These are phyloP conservation scores for Platycheirus rosarum DNA, from an alignment of 2,888 invertebrate genomes.

Conservation along the genomic window DNA sequence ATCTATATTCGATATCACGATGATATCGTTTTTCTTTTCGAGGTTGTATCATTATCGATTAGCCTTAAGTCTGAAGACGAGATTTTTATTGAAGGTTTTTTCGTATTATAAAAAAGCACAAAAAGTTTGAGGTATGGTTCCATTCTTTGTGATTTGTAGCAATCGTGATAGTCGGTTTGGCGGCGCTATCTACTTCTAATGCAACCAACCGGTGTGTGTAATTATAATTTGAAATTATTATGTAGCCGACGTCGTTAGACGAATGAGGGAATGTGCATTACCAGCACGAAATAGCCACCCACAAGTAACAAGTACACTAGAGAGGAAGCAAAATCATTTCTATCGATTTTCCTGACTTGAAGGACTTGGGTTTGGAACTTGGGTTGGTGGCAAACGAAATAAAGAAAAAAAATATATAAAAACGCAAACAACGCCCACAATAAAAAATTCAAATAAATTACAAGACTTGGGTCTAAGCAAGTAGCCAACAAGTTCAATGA, in stretches of 20 bases:
- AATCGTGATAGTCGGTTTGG: constrained; percentile 32
- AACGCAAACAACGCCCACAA: constrained; percentile 59
- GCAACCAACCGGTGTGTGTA: constrained; percentile 37
- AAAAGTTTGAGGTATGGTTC: constrained; percentile 30
- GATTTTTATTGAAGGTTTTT: constrained; percentile 37
- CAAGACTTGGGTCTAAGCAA: constrained; percentile 18
- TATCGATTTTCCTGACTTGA: constrained; percentile 58
- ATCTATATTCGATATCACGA: neutral
- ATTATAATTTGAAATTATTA: constrained; percentile 50
- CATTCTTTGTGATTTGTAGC: constrained; percentile 40
- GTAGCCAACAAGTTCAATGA: constrained; percentile 49
- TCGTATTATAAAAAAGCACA: constrained; percentile 15
- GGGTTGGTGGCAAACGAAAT: constrained; percentile 26
- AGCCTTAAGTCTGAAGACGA: constrained; percentile 26
- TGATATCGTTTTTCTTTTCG: neutral
- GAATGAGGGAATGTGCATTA: constrained; percentile 21
- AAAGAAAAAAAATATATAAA: constrained; percentile 29
- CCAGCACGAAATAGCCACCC: constrained; percentile 16
- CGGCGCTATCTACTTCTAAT: constrained; percentile 34
- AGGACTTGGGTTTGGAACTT: neutral
- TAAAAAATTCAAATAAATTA: constrained; percentile 30
- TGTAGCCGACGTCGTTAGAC: constrained; percentile 9
- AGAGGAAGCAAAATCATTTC: constrained; percentile 39
- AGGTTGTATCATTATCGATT: constrained; percentile 8
- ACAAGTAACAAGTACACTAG: constrained; percentile 41